Evolutionary conservation across 2,797 vertebrate genomes (phyloP), one percentile per base, ranked within the genome.

Genomic region (Phalloptychus januarius): DNA sequence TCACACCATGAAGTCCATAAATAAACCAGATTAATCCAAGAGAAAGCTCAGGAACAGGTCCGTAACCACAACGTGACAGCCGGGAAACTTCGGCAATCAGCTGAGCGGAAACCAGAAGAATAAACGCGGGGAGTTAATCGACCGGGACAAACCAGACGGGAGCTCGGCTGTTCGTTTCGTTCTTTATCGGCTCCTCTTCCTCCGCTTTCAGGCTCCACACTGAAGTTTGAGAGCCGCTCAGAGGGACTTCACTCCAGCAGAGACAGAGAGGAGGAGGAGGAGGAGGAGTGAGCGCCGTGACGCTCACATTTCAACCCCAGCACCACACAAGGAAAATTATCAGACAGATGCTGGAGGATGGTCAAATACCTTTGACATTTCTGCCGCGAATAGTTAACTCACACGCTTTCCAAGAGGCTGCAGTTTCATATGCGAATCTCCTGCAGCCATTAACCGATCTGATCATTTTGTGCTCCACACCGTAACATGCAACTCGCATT

Each of bases 181-280:
- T 58, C 5, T 52, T 52, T 25, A 15, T 69, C 80, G 74, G 82
- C 38, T 82, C 75, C 71, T 31, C 81, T 23, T 85, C 86, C 92
- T 91, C 90, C 72, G 89, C 91, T 71, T 80, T 83, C 87, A 80
- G 90, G 56, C 85, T 93, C 87, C 69, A 92, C 87, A 93, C 92
- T 95, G 90, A 94, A 94, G 94, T 94, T 92, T 88, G 87, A 83
- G 89, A 93, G 92, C 87, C 85, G 92, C 90, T 87, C 87, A 86
- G 89, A 70, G 87, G 86, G 89, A 86, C 84, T 94, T 87, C 79
- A 88, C 88, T 80, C 80, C 72, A 83, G 80, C 78, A 74, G 87
- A 80, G 79, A 85, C 79, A 46, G 46, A 23, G 61, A 44, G 79
- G 65, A 70, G 84, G 85, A 80, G 78, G 79, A 48, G 83, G 85